Evolutionary conservation across 53 echinoderm and acorn worm genomes (phyloP), one percentile per base, ranked within the genome.

Genomic region (Zoroaster sp.): DNA sequence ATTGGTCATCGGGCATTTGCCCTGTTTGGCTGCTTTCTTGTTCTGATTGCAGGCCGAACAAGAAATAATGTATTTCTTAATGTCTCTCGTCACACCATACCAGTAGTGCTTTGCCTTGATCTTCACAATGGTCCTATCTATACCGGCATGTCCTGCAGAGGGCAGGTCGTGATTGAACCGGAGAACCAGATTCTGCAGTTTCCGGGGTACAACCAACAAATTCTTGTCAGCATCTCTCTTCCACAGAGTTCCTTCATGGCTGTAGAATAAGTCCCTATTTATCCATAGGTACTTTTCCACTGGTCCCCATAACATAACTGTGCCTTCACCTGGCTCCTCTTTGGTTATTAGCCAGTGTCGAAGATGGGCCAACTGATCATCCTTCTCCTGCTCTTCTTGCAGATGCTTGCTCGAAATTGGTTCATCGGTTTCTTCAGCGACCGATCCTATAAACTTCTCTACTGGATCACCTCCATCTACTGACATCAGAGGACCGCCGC

Each of bases 111-210:
- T 41, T 1, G 34, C 4, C 51, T 54, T 88, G 5, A 88, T 37
- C 36, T 39, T 53, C 44, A 49, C 63, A 6, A 23, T 53, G 5
- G 88, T 88, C 18, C 40, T 31, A 30, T 74, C 72, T 23, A 17
- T 76, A 8, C 88, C 88, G 25, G 74, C 75, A 78, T 89, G 89
- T 33, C 80, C 89, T 45, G 81, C 78, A 0, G 89, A 80, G 14
- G 80, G 89, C 12, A 89, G n/a, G 39, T 89, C 69, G 51, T 89
- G 89, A 40, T 80, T 71, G 2, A 70, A 11, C 47, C 69, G 20
- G 30, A 80, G 28, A 15, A 80, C 89, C 28, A 15, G 4, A 21
- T 13, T 40, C 36, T 74, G 74, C 28, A 87, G 42, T 38, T 51
- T 1, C 9, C 40, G 15, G 18, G 87, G 87, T 32, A 87, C 74